These are phyloP conservation scores for Brachypteracias leptosomus DNA, from an alignment of 2,113 vertebrate species.

Conservation along the genomic window DNA sequence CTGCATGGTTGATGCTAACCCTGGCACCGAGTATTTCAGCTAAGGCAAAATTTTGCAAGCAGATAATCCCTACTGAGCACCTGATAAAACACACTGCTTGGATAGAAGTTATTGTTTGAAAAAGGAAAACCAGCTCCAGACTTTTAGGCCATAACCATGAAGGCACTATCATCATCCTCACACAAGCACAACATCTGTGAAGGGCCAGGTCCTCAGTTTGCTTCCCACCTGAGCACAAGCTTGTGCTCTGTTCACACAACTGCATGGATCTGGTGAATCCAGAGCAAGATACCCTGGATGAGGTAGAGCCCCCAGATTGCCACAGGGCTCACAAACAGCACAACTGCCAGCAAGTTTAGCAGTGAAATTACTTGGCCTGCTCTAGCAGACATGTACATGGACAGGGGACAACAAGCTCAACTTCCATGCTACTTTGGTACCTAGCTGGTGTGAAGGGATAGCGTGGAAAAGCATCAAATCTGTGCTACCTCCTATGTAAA, in stretches of 20 bases:
- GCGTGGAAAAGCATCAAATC: not conserved
- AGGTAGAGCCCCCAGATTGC: not conserved
- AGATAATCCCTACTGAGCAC: not conserved
- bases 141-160: not conserved
- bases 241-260: not conserved
- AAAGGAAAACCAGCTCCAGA: not conserved
- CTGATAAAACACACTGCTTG: not conserved
- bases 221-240: not conserved
- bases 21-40: not conserved
- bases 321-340: not conserved
- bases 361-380: not conserved
- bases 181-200: not conserved
- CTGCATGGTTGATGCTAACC: not conserved
- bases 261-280: not conserved
- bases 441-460: not conserved
- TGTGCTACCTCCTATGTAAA: not conserved
- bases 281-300: not conserved
- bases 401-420: not conserved
- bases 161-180: not conserved
- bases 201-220: not conserved
- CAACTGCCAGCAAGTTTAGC: not conserved
- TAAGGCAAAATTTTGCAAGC: not conserved
- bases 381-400: not conserved
- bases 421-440: not conserved
- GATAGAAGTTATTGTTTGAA: not conserved